phyloP scores from a whole-genome alignment of 2,888 invertebrate species.

The Brachycybe producta region DNA sequence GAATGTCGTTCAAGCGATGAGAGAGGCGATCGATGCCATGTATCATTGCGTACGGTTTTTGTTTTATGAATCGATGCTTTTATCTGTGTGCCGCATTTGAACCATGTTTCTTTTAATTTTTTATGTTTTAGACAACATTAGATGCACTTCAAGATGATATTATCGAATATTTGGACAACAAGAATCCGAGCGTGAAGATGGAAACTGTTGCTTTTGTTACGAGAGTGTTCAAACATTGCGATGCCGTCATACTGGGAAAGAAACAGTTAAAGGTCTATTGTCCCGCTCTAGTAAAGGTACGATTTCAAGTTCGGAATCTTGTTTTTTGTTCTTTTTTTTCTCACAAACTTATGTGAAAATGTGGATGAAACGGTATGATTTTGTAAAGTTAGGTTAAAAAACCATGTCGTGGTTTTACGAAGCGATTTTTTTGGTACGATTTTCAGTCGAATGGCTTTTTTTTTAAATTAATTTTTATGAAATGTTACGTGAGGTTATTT shows the following conservation, averaged over 20 bases:
- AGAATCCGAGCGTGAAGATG: conserved; percentile 78
- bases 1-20: conserved; percentile 68
- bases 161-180: conserved; percentile 71
- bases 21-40: conserved; percentile 82
- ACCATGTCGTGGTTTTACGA: too few relatives aligned
- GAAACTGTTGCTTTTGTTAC: conserved; percentile 75
- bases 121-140: conserved; percentile 47
- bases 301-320: too few relatives aligned
- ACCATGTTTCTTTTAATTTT: conserved; percentile 15
- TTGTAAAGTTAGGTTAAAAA: too few relatives aligned
- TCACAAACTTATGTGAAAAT: conserved; percentile 6
- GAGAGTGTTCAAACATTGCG: conserved; percentile 66
- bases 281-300: conserved; percentile 55
- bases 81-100: background rate
- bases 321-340: conserved; percentile 13
- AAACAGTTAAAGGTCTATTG: conserved; percentile 82
- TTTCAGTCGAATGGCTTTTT: too few relatives aligned
- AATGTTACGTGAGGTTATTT: too few relatives aligned
- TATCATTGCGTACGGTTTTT: conserved; percentile 13
- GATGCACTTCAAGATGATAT: conserved; percentile 55
- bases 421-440: too few relatives aligned
- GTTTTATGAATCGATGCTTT: background rate
- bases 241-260: conserved; percentile 57
- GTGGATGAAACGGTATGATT: too few relatives aligned
- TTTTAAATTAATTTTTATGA: too few relatives aligned